Conservation (phyloP, 35 echinoderm and acorn worm species). For the Patiria miniata region DNA sequence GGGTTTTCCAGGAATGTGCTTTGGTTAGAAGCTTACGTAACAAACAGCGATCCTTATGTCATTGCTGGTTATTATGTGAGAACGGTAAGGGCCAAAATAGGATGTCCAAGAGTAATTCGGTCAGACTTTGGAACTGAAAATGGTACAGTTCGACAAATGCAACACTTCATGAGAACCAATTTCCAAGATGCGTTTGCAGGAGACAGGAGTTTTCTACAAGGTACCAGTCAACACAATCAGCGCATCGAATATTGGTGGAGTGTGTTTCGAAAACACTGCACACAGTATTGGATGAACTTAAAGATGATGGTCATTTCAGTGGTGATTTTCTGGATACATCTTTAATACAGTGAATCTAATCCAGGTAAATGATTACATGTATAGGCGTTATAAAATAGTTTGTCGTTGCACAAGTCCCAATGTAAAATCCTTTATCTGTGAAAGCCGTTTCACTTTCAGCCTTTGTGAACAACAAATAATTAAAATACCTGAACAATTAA, state of each 20-base stretch:
- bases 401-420: no score
- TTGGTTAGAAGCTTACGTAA: conserved; percentile 39
- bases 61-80: conserved; percentile 36
- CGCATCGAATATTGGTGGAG: background rate
- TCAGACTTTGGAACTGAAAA: conserved; percentile 32
- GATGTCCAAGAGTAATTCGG: conserved; percentile 8
- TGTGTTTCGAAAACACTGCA: background rate
- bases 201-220: no score
- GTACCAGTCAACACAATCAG: background rate
- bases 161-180: conserved; percentile 36
- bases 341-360: no score
- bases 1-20: background rate
- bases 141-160: background rate
- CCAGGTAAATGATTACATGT: no score
- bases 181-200: conserved; percentile 49
- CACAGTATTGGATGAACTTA: background rate
- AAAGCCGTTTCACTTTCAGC: background rate
- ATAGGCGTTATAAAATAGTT: no score
- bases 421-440: background rate
- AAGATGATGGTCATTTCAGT: background rate
- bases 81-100: conserved; percentile 2
- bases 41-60: conserved; percentile 28
- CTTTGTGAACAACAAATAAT: conserved; percentile 15
- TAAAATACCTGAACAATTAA: background rate
- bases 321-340: background rate